phyloP scores from a whole-genome alignment of 2,113 vertebrate species.

The Lucifuga dentata region DNA sequence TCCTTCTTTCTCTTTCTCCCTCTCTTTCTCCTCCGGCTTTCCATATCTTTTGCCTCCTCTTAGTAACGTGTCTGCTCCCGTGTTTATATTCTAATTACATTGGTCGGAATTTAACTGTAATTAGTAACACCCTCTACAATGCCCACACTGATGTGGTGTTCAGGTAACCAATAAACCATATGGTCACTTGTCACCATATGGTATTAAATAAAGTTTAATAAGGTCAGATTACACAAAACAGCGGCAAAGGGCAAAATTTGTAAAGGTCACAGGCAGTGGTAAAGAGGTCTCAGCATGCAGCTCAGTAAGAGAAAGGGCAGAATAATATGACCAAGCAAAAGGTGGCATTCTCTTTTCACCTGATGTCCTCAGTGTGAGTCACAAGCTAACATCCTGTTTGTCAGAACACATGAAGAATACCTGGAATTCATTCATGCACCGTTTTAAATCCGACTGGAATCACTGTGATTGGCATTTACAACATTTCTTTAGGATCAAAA shows the following conservation, averaged over 20 bases:
- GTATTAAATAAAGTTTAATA: conserved; percentile 80
- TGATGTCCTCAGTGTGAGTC: conserved; percentile 7
- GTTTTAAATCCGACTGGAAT: too few relatives aligned
- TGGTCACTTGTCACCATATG: conserved; percentile 73
- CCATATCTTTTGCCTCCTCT: conserved; percentile 58
- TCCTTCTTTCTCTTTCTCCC: conserved; percentile 40
- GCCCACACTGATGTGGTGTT: conserved; percentile 74
- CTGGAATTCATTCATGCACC: too few relatives aligned
- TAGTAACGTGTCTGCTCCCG: background rate
- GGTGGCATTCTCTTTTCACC: conserved; percentile 36
- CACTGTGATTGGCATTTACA: too few relatives aligned
- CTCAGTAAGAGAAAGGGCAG: conserved; percentile 50
- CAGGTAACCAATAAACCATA: conserved; percentile 73
- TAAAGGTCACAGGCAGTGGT: conserved; percentile 71
- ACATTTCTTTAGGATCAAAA: too few relatives aligned
- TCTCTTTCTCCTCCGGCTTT: conserved; percentile 34
- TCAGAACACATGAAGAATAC: too few relatives aligned
- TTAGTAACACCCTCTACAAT: background rate
- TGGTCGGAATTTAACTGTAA: conserved; percentile 57
- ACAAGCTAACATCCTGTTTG: background rate
- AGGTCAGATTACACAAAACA: conserved; percentile 73
- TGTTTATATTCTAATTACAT: conserved; percentile 36
- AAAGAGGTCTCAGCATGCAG: conserved; percentile 68
- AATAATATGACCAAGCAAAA: conserved; percentile 66
- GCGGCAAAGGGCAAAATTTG: conserved; percentile 66